These are phyloP conservation scores for Phalacrocorax pelagicus DNA, from an alignment of 2,113 vertebrate genomes.

Conservation along the genomic window DNA sequence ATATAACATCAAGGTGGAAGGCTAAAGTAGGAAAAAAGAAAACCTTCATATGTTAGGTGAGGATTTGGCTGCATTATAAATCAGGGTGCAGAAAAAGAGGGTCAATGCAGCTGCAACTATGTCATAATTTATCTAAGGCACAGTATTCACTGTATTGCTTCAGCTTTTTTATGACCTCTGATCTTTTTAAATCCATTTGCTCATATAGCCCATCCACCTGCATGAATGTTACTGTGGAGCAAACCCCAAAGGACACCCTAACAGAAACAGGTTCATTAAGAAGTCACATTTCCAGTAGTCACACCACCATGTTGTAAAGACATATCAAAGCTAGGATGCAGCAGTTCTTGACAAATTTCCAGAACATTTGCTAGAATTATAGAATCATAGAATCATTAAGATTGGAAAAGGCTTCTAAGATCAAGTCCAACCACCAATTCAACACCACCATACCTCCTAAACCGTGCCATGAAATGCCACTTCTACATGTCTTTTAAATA, in stretches of 20 bases:
- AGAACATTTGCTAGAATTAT: neutral
- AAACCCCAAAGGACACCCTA: neutral
- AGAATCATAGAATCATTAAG: too few relatives aligned
- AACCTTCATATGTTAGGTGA: neutral
- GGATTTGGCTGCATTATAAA: neutral
- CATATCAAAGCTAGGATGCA: neutral
- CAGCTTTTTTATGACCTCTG: neutral
- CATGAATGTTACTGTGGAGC: neutral
- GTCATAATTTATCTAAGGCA: neutral
- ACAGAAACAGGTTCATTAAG: neutral
- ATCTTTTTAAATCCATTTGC: neutral
- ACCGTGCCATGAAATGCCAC: too few relatives aligned
- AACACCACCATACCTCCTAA: too few relatives aligned
- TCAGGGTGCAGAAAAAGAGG: neutral
- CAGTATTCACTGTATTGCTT: neutral
- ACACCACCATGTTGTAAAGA: neutral
- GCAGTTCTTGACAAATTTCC: neutral
- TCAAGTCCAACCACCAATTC: too few relatives aligned
- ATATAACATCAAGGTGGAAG: neutral
- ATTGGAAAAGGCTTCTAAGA: too few relatives aligned
- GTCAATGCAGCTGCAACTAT: neutral
- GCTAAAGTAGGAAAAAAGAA: neutral
- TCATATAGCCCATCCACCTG: neutral
- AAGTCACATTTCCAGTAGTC: neutral
- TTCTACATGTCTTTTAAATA: too few relatives aligned